Evolutionary conservation across 53 echinoderm and acorn worm genomes (phyloP), one percentile per base, ranked within the genome.

Genomic region (Echinarachnius parma): DNA sequence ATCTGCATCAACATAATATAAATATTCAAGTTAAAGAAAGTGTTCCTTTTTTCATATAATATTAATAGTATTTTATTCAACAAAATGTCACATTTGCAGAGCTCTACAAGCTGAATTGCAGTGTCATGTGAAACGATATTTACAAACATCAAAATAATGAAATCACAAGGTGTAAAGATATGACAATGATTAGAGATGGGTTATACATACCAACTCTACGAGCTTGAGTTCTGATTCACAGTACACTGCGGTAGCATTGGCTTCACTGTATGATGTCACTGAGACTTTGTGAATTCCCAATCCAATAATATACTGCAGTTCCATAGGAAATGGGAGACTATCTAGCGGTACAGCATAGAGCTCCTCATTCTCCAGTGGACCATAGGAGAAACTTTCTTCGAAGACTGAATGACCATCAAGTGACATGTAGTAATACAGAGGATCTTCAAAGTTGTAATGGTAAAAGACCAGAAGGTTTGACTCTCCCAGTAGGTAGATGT

Each of bases 141-240:
- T n/a, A n/a, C n/a, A n/a, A n/a, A n/a, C n/a, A n/a, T n/a, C n/a
- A n/a, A n/a, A n/a, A n/a, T n/a, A n/a, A n/a, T n/a, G n/a, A n/a
- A n/a, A n/a, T n/a, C n/a, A n/a, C n/a, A n/a, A n/a, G n/a, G n/a
- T n/a, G n/a, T n/a, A n/a, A n/a, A n/a, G n/a, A n/a, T n/a, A n/a
- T n/a, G n/a, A n/a, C n/a, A n/a, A n/a, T n/a, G n/a, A n/a, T n/a
- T n/a, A n/a, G n/a, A n/a, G n/a, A n/a, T n/a, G n/a, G n/a, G n/a
- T 9, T 15, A 62, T 46, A 72, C 74, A 36, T 42, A 72, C 74
- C 27, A 72, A 44, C 28, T 72, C 74, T 4, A 72, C 74, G 42
- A 72, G 42, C 74, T 72, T 72, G 56, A 72, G 25, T 36, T 72
- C 55, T 26, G 56, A 32, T n/a, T 72, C 74, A 42, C 74, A 72